phyloP scores from a whole-genome alignment of 35 echinoderm and acorn worm genomes.

The Ptychodera flava region DNA sequence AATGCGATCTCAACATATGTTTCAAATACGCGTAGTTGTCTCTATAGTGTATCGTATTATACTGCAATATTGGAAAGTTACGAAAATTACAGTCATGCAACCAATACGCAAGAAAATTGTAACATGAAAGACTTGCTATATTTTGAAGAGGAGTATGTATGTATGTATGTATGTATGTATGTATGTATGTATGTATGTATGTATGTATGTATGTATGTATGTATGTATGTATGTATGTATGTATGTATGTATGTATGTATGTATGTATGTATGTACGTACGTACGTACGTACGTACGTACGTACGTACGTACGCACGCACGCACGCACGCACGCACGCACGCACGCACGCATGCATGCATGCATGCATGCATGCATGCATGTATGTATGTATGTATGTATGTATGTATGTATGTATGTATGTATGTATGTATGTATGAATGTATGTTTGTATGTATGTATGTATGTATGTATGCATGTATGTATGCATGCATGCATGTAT shows the following conservation, averaged over 20 bases:
- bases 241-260: conserved; percentile 2
- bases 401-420: conserved; percentile 2
- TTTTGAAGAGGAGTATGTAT: too few relatives aligned
- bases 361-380: background rate
- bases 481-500: too few relatives aligned
- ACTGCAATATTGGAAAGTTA: too few relatives aligned
- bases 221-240: conserved; percentile 2
- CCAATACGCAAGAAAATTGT: too few relatives aligned
- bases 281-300: background rate
- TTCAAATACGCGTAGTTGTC: too few relatives aligned
- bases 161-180: conserved; percentile 2
- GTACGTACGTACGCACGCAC: background rate
- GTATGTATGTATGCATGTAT: too few relatives aligned
- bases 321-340: background rate
- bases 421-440: background rate
- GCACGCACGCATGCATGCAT: background rate
- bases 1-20: too few relatives aligned
- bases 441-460: too few relatives aligned
- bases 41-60: too few relatives aligned
- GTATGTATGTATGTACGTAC: background rate
- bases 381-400: conserved; percentile 2
- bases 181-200: conserved; percentile 2
- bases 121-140: too few relatives aligned
- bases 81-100: too few relatives aligned
- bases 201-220: conserved; percentile 2